A percentile compares a stretch with the other conserved stretches of the same genome.
Evolutionary conservation across 1,140 invertebrate genomes (phyloP).

Genomic region (Drosophila hydei): DNA sequence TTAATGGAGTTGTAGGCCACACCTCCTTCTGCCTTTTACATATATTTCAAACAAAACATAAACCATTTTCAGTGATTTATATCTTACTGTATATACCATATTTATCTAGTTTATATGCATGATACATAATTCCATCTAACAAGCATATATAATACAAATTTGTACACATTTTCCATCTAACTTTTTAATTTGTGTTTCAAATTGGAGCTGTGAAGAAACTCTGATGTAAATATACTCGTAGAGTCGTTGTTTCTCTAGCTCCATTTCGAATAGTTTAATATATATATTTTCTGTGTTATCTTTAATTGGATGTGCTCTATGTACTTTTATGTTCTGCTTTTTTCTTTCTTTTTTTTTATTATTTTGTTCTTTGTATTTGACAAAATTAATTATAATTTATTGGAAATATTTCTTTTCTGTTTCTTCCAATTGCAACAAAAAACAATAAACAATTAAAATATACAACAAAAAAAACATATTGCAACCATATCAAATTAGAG

Average conservation of each 20-base stretch:
- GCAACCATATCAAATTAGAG: slow-evolving; percentile 64
- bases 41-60: no score
- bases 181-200: neutral
- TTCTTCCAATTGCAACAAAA: slow-evolving; percentile 66
- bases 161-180: neutral
- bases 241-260: neutral
- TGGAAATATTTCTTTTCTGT: slow-evolving; percentile 60
- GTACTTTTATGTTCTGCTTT: slow-evolving; percentile 35
- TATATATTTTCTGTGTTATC: neutral
- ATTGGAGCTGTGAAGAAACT: neutral
- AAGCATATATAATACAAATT: neutral
- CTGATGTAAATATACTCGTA: no score
- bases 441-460: slow-evolving; percentile 11
- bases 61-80: neutral
- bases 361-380: slow-evolving; percentile 39
- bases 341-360: slow-evolving; percentile 8
- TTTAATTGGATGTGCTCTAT: slow-evolving; percentile 11
- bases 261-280: neutral
- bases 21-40: no score
- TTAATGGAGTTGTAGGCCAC: no score
- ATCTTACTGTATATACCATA: neutral
- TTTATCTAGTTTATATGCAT: slow-evolving; percentile 7
- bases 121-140: neutral
- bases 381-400: slow-evolving; percentile 66
- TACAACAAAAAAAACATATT: slow-evolving; percentile 32